Conservation (phyloP, 1,140 invertebrate genomes). For the Ylistrum balloti region DNA sequence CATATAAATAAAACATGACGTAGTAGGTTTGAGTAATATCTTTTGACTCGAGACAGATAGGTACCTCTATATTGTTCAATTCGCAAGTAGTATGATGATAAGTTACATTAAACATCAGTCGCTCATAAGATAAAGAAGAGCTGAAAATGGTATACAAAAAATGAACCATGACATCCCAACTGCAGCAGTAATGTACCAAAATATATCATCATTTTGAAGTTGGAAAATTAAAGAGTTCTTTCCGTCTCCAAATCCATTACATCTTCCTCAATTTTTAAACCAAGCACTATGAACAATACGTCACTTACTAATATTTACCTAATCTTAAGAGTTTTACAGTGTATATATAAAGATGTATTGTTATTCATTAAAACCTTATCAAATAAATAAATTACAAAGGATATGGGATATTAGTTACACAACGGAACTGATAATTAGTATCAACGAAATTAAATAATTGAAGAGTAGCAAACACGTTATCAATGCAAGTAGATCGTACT, state of each 20-base stretch:
- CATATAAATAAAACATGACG: no score
- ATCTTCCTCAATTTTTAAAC: not conserved
- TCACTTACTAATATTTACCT: not conserved
- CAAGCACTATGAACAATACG: not conserved
- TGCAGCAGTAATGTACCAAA: not conserved
- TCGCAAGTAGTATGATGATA: not conserved
- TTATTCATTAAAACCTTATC: not conserved
- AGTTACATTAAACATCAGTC: not conserved
- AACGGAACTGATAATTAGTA: not conserved
- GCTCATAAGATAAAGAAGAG: not conserved
- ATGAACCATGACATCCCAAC: not conserved
- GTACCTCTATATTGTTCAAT: not conserved
- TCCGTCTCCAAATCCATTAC: not conserved
- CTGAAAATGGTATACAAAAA: not conserved
- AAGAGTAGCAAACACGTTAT: slow-evolving; percentile 34
- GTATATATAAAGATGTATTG: not conserved
- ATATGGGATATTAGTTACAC: not conserved
- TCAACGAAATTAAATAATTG: slow-evolving; percentile 34
- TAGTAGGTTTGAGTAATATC: not conserved
- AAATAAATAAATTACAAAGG: not conserved
- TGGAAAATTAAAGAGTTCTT: not conserved
- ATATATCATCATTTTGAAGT: not conserved
- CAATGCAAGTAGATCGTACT: slow-evolving; percentile 13
- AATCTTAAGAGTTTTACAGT: not conserved
- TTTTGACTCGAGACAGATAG: not conserved